Conservation (phyloP, 2,797 vertebrate species). For the Microctenopoma lineatum region DNA sequence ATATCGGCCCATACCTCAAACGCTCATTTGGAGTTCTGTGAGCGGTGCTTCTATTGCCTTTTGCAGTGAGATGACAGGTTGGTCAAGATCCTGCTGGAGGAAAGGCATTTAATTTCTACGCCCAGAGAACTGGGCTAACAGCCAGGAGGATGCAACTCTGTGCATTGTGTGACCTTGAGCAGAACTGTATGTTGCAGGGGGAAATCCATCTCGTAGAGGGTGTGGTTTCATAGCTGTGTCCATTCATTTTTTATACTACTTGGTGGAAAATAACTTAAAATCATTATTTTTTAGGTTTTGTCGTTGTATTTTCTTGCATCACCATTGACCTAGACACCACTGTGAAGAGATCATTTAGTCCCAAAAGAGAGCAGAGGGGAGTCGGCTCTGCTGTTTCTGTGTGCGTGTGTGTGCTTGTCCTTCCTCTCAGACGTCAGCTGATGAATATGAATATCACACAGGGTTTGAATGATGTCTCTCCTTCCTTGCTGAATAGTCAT, state of each 20-base stretch:
- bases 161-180: conserved; percentile 59
- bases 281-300: not conserved
- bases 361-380: conserved; percentile 24
- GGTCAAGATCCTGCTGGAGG: conserved; percentile 40
- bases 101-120: conserved; percentile 43
- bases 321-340: conserved; percentile 31
- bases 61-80: conserved; percentile 50
- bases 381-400: conserved; percentile 26
- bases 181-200: conserved; percentile 15
- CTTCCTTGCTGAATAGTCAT: conserved; percentile 41
- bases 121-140: conserved; percentile 41
- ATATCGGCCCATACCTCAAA: conserved; percentile 25
- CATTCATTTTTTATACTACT: not conserved
- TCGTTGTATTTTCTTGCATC: conserved; percentile 15
- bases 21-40: conserved; percentile 45
- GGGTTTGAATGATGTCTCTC: conserved; percentile 31
- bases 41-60: conserved; percentile 36
- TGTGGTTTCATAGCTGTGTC: conserved; percentile 1
- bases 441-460: conserved; percentile 56
- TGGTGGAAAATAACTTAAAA: not conserved
- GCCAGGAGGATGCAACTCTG: conserved; percentile 47
- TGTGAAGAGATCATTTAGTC: conserved; percentile 21
- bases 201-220: conserved; percentile 5
- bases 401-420: conserved; percentile 14
- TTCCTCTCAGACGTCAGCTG: conserved; percentile 54